These are phyloP conservation scores for Orchesella cincta DNA, from an alignment of 1,140 invertebrate genomes.

Conservation along the genomic window DNA sequence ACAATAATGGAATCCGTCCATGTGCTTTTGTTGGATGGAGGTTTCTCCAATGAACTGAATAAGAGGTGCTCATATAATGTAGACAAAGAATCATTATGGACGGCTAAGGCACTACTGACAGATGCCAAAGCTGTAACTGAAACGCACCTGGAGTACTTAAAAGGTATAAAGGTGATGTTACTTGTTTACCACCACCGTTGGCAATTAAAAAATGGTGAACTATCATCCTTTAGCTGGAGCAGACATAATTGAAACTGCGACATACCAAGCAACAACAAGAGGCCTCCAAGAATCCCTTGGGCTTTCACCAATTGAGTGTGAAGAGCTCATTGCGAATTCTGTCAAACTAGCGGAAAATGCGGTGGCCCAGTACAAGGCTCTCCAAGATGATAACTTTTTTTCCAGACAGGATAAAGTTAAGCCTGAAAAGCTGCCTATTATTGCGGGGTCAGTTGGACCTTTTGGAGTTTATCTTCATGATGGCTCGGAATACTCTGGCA, in stretches of 20 bases:
- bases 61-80: conserved; percentile 69
- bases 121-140: conserved; percentile 71
- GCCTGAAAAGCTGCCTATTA: conserved; percentile 57
- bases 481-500: conserved; percentile 85
- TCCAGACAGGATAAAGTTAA: conserved; percentile 29
- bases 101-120: conserved; percentile 70
- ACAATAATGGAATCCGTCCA: background rate
- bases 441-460: conserved; percentile 84
- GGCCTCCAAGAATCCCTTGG: conserved; percentile 73
- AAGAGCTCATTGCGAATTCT: conserved; percentile 69
- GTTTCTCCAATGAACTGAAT: conserved; percentile 74
- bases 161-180: conserved; percentile 54
- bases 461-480: conserved; percentile 85
- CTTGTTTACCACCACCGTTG: background rate
- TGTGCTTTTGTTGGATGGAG: conserved; percentile 68
- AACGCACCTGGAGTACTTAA: conserved; percentile 76
- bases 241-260: conserved; percentile 80
- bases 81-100: conserved; percentile 72
- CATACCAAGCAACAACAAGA: conserved; percentile 82
- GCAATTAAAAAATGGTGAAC: background rate
- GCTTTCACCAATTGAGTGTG: conserved; percentile 64
- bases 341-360: conserved; percentile 69
- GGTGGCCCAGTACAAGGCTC: conserved; percentile 53
- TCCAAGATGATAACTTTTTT: conserved; percentile 45
- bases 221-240: conserved; percentile 67